These are phyloP conservation scores for Drosophila rubida DNA, from an alignment of 2,888 invertebrate species.

Conservation along the genomic window DNA sequence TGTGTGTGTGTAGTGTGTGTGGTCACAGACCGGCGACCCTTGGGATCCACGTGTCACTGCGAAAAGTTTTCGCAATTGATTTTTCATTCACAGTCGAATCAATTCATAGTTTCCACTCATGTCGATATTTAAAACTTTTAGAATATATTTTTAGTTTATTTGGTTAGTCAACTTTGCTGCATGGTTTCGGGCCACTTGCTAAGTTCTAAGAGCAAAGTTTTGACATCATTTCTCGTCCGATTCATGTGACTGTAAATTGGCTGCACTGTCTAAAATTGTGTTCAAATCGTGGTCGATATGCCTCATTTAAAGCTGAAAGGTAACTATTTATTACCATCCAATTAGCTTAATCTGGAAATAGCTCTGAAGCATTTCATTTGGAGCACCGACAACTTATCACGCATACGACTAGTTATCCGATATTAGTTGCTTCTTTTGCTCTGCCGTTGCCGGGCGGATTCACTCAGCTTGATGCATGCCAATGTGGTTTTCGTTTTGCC, in stretches of 20 bases:
- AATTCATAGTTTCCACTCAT: neutral
- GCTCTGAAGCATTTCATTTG: constrained; percentile 11
- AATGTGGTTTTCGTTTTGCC: constrained; percentile 60
- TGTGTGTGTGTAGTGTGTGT: constrained; percentile 2
- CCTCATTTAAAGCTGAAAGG: neutral
- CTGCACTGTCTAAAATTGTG: neutral
- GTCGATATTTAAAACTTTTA: constrained; percentile 10
- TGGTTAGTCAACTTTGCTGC: neutral
- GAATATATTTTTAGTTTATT: neutral
- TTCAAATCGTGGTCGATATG: neutral
- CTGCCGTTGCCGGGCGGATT: constrained; percentile 11
- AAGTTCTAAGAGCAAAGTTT: constrained; percentile 31
- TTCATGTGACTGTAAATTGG: too few species aligned
- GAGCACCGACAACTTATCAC: constrained; percentile 38
- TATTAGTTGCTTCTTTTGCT: constrained; percentile 14
- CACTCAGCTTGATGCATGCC: constrained; percentile 51
- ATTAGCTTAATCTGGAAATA: neutral
- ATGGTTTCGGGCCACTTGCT: constrained; percentile 5
- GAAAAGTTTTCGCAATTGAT: constrained; percentile 40
- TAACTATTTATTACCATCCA: neutral
- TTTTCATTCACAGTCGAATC: constrained; percentile 16
- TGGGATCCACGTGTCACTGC: constrained; percentile 19
- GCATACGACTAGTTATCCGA: constrained; percentile 53
- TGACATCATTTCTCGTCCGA: constrained; percentile 36
- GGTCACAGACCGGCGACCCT: constrained; percentile 3